phyloP scores from a whole-genome alignment of 2,113 vertebrate genomes.

The Mesitornis unicolor region DNA sequence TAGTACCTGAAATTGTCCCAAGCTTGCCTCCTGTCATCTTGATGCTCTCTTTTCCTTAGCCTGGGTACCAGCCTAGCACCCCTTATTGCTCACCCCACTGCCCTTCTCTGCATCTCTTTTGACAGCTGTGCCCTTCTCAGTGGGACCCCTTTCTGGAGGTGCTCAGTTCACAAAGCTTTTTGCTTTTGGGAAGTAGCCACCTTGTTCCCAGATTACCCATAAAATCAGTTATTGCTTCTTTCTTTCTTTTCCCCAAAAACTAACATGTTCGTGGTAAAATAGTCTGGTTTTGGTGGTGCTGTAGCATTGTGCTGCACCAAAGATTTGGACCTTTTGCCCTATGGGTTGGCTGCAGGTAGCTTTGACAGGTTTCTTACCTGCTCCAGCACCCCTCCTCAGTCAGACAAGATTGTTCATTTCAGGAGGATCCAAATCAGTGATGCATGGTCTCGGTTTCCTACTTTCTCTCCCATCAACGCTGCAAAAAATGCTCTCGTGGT shows the following conservation, averaged over 20 bases:
- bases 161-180: not conserved
- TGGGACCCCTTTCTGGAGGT: not conserved
- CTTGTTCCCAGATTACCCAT: not conserved
- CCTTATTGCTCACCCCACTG: not conserved
- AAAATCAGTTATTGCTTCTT: not conserved
- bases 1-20: not conserved
- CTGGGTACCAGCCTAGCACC: not conserved
- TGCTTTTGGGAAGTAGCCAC: not conserved
- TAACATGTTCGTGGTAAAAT: not conserved
- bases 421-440: not conserved
- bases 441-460: not conserved
- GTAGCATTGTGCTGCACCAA: not conserved
- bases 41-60: not conserved
- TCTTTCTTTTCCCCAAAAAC: not conserved
- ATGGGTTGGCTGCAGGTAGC: not conserved
- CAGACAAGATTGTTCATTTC: not conserved
- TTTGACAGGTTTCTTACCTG: not conserved
- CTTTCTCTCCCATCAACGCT: not conserved
- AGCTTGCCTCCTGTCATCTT: not conserved
- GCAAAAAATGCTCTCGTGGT: not conserved
- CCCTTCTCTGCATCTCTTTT: not conserved
- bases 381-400: accelerated
- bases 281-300: not conserved
- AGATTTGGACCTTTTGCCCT: not conserved
- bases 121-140: not conserved